Evolutionary conservation across 2,888 invertebrate genomes (phyloP).

Genomic region (Catocala fraxini): DNA sequence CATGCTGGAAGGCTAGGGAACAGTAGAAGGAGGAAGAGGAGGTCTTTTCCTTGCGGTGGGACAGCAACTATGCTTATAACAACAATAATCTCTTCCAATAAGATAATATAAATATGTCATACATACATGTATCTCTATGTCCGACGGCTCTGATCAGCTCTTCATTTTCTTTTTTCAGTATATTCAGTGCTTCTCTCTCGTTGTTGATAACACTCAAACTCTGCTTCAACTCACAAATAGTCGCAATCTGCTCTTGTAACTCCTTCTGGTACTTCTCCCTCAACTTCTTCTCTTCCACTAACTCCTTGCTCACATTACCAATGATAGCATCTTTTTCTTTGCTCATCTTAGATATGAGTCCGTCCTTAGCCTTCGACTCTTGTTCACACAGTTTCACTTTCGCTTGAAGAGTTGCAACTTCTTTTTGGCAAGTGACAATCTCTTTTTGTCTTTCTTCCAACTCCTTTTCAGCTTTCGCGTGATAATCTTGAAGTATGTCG

Average conservation of each 20-base stretch:
- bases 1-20: too few species aligned
- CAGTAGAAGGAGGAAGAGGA: too few species aligned
- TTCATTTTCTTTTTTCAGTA: slow-evolving; percentile 66
- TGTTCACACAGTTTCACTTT: slow-evolving; percentile 50
- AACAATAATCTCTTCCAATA: not conserved
- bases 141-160: slow-evolving; percentile 64
- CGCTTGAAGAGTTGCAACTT: slow-evolving; percentile 48
- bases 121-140: slow-evolving; percentile 74
- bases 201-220: slow-evolving; percentile 53
- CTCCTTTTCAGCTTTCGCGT: slow-evolving; percentile 63
- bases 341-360: slow-evolving; percentile 44
- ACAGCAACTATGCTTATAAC: not conserved
- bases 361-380: slow-evolving; percentile 54
- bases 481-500: slow-evolving; percentile 63
- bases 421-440: slow-evolving; percentile 52
- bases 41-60: too few species aligned
- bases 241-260: slow-evolving; percentile 46
- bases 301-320: slow-evolving; percentile 58
- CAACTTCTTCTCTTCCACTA: slow-evolving; percentile 57
- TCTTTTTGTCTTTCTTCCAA: slow-evolving; percentile 63
- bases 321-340: slow-evolving; percentile 48
- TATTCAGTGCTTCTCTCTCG: slow-evolving; percentile 54
- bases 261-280: slow-evolving; percentile 57
- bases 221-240: slow-evolving; percentile 52
- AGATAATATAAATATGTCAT: not conserved